Conservation (phyloP, 2,113 vertebrate genomes). For the Bubo blakistoni region DNA sequence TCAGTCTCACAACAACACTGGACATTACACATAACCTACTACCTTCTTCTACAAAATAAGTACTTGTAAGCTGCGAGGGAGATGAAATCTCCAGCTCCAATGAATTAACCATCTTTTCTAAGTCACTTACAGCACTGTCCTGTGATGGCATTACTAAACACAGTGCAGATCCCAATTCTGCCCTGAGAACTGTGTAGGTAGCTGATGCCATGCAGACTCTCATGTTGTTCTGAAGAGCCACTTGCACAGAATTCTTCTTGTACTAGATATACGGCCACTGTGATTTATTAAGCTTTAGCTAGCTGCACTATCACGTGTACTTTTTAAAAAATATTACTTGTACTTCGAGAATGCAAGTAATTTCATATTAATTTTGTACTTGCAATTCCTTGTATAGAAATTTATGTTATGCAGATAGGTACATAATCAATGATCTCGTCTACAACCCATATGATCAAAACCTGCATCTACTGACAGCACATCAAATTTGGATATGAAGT, state of each 20-base stretch:
- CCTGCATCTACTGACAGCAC: not conserved
- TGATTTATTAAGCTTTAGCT: not conserved
- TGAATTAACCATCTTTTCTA: not conserved
- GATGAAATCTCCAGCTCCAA: not conserved
- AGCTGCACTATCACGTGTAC: not conserved
- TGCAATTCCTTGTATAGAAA: not conserved
- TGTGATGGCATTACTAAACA: not conserved
- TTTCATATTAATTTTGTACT: not conserved
- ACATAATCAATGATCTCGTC: not conserved
- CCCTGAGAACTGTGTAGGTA: not conserved
- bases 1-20: not conserved
- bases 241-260: not conserved
- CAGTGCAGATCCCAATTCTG: not conserved
- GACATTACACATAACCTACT: not conserved
- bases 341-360: not conserved
- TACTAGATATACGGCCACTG: not conserved
- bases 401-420: not conserved
- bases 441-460: not conserved
- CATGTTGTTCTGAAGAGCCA: not conserved
- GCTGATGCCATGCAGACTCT: not conserved
- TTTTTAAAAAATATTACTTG: not conserved
- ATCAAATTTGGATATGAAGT: not conserved
- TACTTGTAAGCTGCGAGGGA: not conserved
- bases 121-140: not conserved
- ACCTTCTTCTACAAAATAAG: not conserved